Conservation (phyloP, 2,888 invertebrate genomes). For the Drosophila stalkeri region DNA sequence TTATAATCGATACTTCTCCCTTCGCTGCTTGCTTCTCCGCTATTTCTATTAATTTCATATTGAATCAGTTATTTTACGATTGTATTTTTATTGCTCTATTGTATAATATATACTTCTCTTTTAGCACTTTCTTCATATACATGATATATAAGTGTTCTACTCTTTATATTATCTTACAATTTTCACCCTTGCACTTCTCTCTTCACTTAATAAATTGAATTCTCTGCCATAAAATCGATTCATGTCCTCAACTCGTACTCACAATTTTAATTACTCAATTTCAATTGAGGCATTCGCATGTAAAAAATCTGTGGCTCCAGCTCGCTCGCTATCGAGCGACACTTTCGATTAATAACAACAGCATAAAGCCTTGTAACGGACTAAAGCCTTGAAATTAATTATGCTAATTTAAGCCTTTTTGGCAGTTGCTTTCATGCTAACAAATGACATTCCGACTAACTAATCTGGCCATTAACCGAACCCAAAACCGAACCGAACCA, state of each 20-base stretch:
- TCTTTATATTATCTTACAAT: not conserved
- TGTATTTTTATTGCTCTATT: not conserved
- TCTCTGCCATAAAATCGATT: slow-evolving; percentile 13
- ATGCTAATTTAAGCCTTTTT: slow-evolving; percentile 73
- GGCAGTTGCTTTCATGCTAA: slow-evolving; percentile 60
- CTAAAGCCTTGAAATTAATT: slow-evolving; percentile 67
- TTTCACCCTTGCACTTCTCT: no score
- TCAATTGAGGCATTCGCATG: slow-evolving; percentile 24
- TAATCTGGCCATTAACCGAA: slow-evolving; percentile 69
- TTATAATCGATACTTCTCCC: not conserved
- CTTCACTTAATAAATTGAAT: not conserved
- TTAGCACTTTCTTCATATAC: not conserved
- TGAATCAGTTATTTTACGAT: not conserved
- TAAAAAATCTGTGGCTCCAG: slow-evolving; percentile 24
- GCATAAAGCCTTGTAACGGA: slow-evolving; percentile 35
- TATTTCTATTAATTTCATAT: not conserved
- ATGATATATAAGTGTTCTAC: not conserved
- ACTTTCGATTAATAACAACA: slow-evolving; percentile 66
- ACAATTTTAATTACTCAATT: slow-evolving; percentile 20
- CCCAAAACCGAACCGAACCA: slow-evolving; percentile 38
- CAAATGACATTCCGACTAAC: slow-evolving; percentile 72
- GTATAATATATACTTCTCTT: not conserved
- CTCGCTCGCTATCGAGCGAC: not conserved
- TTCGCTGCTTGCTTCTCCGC: not conserved
- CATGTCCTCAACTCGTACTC: not conserved